These are phyloP conservation scores for Sialis lutaria DNA, from an alignment of 2,888 invertebrate genomes.

Conservation along the genomic window DNA sequence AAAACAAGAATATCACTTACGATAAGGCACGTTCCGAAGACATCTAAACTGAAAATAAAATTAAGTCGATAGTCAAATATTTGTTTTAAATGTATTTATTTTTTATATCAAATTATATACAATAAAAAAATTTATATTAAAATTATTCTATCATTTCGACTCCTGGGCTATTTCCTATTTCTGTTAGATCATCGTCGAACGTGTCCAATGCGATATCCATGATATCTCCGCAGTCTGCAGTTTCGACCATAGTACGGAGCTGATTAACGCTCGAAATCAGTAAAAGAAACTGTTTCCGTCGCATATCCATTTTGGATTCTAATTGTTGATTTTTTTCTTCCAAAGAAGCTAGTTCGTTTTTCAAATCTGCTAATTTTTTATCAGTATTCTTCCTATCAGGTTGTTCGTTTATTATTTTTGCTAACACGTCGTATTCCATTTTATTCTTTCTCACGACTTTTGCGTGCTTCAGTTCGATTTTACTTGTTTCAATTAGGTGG, in stretches of 20 bases:
- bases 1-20: conserved; percentile 73
- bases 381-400: conserved; percentile 75
- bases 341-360: conserved; percentile 53
- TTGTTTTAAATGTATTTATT: not conserved
- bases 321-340: conserved; percentile 53
- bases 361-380: conserved; percentile 46
- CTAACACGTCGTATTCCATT: conserved; percentile 84
- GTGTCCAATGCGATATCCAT: conserved; percentile 31
- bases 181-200: conserved; percentile 20
- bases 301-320: conserved; percentile 58
- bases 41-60: conserved; percentile 54
- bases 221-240: conserved; percentile 39
- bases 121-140: conserved; percentile 6
- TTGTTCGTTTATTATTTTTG: conserved; percentile 78
- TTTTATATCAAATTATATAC: not conserved
- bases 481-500: conserved; percentile 63
- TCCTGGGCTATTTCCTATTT: conserved; percentile 21
- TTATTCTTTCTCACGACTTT: conserved; percentile 78
- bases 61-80: conserved; percentile 26
- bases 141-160: conserved; percentile 24
- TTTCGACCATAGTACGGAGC: conserved; percentile 62
- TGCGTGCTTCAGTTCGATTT: conserved; percentile 62
- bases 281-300: conserved; percentile 81
- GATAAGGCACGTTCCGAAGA: conserved; percentile 84
- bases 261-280: conserved; percentile 75